Evolutionary conservation across 92 coral and sea anemone species (phyloP).

Genomic region (Pocillopora meandrina): DNA sequence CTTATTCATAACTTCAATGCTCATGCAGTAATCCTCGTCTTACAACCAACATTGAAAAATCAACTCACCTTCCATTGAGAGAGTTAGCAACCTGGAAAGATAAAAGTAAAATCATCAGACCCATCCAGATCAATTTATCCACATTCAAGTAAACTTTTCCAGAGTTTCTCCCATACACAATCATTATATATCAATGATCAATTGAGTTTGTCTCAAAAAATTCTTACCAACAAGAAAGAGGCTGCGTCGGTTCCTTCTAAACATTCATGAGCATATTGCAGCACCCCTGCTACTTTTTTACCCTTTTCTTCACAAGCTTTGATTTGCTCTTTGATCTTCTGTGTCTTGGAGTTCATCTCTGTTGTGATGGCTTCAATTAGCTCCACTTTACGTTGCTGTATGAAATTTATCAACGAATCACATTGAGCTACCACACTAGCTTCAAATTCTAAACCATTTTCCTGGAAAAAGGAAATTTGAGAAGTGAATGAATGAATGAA

Average conservation of each 20-base stretch:
- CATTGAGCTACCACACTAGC: conserved; percentile 98
- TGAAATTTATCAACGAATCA: conserved; percentile 83
- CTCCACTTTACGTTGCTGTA: conserved; percentile 80
- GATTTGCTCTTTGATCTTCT: conserved; percentile 75
- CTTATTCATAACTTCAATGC: not conserved
- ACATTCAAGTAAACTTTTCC: not conserved
- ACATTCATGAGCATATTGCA: conserved; percentile 79
- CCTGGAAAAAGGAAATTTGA: conserved; percentile 46
- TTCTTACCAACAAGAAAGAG: conserved; percentile 88
- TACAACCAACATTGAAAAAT: not conserved
- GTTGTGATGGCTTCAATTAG: conserved; percentile 77
- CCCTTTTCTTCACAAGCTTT: conserved; percentile 70
- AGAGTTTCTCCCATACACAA: not conserved
- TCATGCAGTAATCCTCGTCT: not conserved
- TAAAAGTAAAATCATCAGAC: not conserved
- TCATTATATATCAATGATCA: not conserved
- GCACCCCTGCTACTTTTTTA: conserved; percentile 62
- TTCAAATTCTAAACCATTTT: conserved; percentile 95
- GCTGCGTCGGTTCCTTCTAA: conserved; percentile 89
- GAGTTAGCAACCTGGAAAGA: conserved; percentile 82
- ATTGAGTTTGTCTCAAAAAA: not conserved
- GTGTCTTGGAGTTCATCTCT: conserved; percentile 78
- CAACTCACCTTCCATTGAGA: conserved; percentile 66
- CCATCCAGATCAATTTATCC: not conserved
- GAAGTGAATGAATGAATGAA: not conserved